These are phyloP conservation scores for Dasypolia templi DNA, from an alignment of 2,888 invertebrate species.

Conservation along the genomic window DNA sequence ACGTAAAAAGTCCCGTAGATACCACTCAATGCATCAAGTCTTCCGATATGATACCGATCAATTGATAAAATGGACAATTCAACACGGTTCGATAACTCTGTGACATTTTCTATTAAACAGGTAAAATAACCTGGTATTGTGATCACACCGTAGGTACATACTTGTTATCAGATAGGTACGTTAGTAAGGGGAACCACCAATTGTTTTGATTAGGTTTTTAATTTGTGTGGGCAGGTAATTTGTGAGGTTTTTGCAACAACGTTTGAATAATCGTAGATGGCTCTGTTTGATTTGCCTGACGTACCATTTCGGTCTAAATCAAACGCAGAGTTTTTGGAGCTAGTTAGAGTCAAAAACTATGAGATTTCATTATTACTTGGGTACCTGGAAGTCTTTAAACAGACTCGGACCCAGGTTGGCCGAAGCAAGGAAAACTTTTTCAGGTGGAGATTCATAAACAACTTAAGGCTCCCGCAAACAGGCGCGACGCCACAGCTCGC, in stretches of 20 bases:
- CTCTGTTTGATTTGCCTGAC: neutral
- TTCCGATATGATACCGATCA: slow-evolving; percentile 48
- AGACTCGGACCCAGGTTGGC: too few relatives aligned
- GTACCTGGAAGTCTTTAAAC: too few relatives aligned
- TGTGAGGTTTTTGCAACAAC: slow-evolving; percentile 19
- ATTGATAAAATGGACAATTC: slow-evolving; percentile 19
- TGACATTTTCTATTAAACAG: slow-evolving; percentile 13
- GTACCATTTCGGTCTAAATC: slow-evolving; percentile 15
- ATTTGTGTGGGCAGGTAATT: neutral
- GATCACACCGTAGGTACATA: neutral
- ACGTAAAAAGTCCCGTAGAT: slow-evolving; percentile 48
- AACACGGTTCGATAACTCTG: slow-evolving; percentile 18
- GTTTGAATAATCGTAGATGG: neutral
- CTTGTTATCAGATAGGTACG: neutral
- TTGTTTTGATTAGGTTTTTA: slow-evolving; percentile 13
- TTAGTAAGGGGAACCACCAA: slow-evolving; percentile 42
- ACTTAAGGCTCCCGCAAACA: too few relatives aligned
- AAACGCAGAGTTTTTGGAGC: neutral
- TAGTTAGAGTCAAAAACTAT: slow-evolving; percentile 1
- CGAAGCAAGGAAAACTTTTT: too few relatives aligned
- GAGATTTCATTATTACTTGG: too few relatives aligned
- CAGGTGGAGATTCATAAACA: too few relatives aligned
- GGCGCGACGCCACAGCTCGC: too few relatives aligned
- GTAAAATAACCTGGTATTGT: slow-evolving; percentile 17
- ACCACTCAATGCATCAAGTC: slow-evolving; percentile 9